Evolutionary conservation across 2,113 vertebrate species (phyloP), one percentile per base, ranked within the genome.

Genomic region (Pica pica): DNA sequence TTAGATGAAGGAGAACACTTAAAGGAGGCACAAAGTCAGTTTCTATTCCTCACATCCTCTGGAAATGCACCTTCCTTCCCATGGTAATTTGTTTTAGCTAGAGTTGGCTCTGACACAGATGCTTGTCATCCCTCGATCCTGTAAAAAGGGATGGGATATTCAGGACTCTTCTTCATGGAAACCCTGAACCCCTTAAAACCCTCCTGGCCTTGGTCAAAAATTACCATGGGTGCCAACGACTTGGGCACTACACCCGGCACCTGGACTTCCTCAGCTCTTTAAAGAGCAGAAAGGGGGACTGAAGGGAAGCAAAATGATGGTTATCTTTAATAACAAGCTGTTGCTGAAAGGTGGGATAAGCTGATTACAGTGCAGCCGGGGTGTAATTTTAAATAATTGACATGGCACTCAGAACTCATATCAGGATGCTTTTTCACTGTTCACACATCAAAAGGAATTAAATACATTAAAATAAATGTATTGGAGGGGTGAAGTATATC

Each of bases 381-480:
- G 55, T 80, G 56, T 83, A 87, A 93, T 94, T 95, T 93, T 56
- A 83, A 95, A 95, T 95, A 96, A 95, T 86, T 86, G 87, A 65
- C 87, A 76, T 75, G 81, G 68, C 90, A 86, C 91, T 90, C 71
- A 83, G 81, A 90, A 75, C 75, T 88, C 63, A 23, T 83, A 91
- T 86, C 85, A 83, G 75, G 60, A 80, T 52, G 68, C n/a, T 75
- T 95, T 93, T 87, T 49, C 79, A 88, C 92, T 90, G 59, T 91
- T 95, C 94, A 89, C 0, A 30, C 92, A 81, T 93, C 85, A 90
- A 89, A 92, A 92, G 57, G 79, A 97, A 96, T 93, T 93, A 96
- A 94, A 92, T 86, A 41, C 85, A 92, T 94, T 91, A 94, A 94
- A 88, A 91, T 93, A 80, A 92, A 90, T 0, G 5, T 70, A 87